Evolutionary conservation across 2,113 vertebrate species (phyloP), one percentile per base, ranked within the genome.

Genomic region (Octodon degus): DNA sequence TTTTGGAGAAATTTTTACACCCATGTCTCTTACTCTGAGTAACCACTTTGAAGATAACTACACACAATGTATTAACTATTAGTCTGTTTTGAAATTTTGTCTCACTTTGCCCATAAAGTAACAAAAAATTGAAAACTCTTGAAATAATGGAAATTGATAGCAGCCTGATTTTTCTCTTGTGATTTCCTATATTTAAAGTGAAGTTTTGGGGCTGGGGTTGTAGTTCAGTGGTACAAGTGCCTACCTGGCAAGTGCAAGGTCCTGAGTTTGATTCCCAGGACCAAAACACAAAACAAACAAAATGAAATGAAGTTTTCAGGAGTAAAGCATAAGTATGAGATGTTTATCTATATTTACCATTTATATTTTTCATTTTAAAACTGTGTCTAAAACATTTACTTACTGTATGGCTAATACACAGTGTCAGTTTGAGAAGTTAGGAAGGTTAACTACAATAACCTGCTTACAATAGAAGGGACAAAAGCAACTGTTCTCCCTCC

Each of bases 351-450:
- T 93, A 70, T 67, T 70, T 86, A 5, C 20, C 6, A 55, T 58
- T 89, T 93, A 55, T n/a, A 62, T 34, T 93, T 96, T 89, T 1
- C 2, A 6, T 79, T 95, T n/a, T 47, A 76, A 74, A 83, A 84
- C 76, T 95, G 89, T 53, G 87, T 89, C 1, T 30, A 94, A 83
- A 37, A 50, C 20, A 34, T 55, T 53, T 32, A 7, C 47, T 32
- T 43, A 43, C 17, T 37, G 8, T 63, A 25, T 25, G 22, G 62
- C 24, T 63, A 25, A 25, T 63, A 24, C 62, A 25, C 24, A 25
- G 62, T 25, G 62, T 63, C 62, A 63, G 9, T 20, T 63, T 63
- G 62, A 63, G 24, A 63, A 63, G 62, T 24, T 63, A 8, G 8
- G 24, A 63, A 63, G 8, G 62, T 63, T 63, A 63, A 63, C 22